Conservation (phyloP, 2,797 vertebrate species). For the Chanos chanos region DNA sequence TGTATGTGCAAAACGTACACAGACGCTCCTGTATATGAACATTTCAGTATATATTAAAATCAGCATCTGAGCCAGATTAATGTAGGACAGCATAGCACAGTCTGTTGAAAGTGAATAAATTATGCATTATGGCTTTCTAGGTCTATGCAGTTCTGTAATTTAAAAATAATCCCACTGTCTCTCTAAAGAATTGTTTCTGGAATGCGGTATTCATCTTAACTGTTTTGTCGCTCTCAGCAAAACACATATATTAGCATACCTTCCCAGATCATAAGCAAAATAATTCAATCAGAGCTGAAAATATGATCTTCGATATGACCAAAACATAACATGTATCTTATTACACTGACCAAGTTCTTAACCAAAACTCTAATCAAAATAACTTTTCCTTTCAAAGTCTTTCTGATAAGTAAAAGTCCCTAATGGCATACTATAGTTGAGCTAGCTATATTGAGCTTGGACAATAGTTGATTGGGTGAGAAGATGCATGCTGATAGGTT, state of each 20-base stretch:
- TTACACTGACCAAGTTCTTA: no score
- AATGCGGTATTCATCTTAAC: background rate
- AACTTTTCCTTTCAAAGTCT: no score
- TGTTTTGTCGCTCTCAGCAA: slow-evolving; percentile 1
- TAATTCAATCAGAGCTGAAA: background rate
- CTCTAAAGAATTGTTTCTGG: slow-evolving; percentile 8
- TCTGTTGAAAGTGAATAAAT: slow-evolving; percentile 52
- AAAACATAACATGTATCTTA: no score
- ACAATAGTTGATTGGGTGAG: background rate
- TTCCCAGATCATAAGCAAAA: background rate
- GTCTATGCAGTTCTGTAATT: slow-evolving; percentile 36
- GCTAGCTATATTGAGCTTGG: no score
- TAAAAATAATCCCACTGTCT: slow-evolving; percentile 36
- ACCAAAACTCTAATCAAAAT: no score
- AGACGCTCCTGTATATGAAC: background rate
- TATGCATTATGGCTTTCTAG: slow-evolving; percentile 48
- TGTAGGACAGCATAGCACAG: slow-evolving; percentile 34
- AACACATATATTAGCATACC: no score
- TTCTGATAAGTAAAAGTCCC: no score
- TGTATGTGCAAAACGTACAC: no score
- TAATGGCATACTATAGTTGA: no score
- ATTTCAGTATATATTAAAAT: slow-evolving; percentile 41
- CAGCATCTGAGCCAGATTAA: slow-evolving; percentile 28
- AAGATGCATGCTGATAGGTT: background rate
- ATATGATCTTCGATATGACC: no score